Evolutionary conservation across 2,797 vertebrate genomes (phyloP), one percentile per base, ranked within the genome.

Genomic region (Otolemur crassicaudatus): DNA sequence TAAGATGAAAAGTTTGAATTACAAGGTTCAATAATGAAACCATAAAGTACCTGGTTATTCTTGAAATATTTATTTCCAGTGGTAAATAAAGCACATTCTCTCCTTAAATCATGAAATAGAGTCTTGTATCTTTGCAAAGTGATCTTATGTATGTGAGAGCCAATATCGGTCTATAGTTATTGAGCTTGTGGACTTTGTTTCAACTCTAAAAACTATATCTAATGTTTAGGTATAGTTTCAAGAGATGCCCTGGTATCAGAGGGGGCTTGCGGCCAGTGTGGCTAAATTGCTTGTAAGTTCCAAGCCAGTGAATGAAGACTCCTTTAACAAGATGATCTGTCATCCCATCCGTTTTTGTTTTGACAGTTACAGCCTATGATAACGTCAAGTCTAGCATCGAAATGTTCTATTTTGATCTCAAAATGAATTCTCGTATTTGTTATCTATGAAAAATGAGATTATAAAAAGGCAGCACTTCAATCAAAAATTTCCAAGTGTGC

Each of bases 241-340:
- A 93, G 96, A 73, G 81, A 96, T 91, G 80, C 69, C 82, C 63
- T 93, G 25, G 79, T 65, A 88, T 96, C 95, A 98, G 94, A 95
- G 61, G 53, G 84, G 2, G 67, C 90, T 87, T 80, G 95, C 60
- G 53, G 53, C 89, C 97, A 97, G 94, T 86, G 92, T 97, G 97
- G 94, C 97, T 97, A 96, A 98, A 98, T 96, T 97, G 95, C 86
- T 95, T 98, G 43, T 86, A 97, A 95, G 93, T 98, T 98, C 96
- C 97, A 98, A 97, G 94, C 95, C 96, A 94, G 90, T 98, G 98
- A 98, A 98, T 98, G 97, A 96, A 98, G 95, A 76, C 92, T 97
- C 83, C 95, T 93, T 73, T 97, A 98, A 98, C 95, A 97, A 98
- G 97, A 98, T 84, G 89, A 96, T 98, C 97, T 98, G 97, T 98